These are phyloP conservation scores for Thera obeliscata DNA, from an alignment of 2,888 invertebrate species.

Conservation along the genomic window DNA sequence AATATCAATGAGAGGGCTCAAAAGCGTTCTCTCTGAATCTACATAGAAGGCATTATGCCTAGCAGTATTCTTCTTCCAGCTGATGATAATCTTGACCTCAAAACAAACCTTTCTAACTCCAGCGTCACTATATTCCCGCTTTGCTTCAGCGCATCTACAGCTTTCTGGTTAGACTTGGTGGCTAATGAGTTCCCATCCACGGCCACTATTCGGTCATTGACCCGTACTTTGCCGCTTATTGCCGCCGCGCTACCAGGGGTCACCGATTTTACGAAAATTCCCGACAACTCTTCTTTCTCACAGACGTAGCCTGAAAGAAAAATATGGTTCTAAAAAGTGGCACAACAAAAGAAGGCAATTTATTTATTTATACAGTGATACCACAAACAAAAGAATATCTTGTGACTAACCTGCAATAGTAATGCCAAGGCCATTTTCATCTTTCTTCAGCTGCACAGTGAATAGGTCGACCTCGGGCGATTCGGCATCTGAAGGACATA, in stretches of 20 bases:
- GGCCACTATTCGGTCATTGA: slow-evolving; percentile 99
- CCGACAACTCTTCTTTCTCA: slow-evolving; percentile 98
- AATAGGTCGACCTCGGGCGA: slow-evolving; percentile 97
- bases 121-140: slow-evolving; percentile 96
- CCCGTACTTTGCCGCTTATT: slow-evolving; percentile 94
- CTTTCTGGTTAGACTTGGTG: slow-evolving; percentile 98
- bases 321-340: background rate
- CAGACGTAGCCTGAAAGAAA: slow-evolving; percentile 92
- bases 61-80: too few species aligned
- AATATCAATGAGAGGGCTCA: too few species aligned
- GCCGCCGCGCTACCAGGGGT: slow-evolving; percentile 98
- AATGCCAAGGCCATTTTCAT: slow-evolving; percentile 96
- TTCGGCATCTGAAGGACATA: slow-evolving; percentile 82
- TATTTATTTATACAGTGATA: too few species aligned
- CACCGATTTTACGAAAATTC: slow-evolving; percentile 99
- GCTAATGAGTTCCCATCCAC: slow-evolving; percentile 97
- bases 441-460: slow-evolving; percentile 96
- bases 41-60: too few species aligned
- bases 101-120: slow-evolving; percentile 88
- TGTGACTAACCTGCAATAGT: slow-evolving; percentile 91
- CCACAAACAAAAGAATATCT: too few species aligned
- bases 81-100: too few species aligned
- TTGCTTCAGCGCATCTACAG: slow-evolving; percentile 97
- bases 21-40: too few species aligned
- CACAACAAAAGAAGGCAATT: too few species aligned